A percentile compares a stretch with the other conserved stretches of the same genome.
phyloP scores from a whole-genome alignment of 2,888 invertebrate genomes.

The Melolontha melolontha region DNA sequence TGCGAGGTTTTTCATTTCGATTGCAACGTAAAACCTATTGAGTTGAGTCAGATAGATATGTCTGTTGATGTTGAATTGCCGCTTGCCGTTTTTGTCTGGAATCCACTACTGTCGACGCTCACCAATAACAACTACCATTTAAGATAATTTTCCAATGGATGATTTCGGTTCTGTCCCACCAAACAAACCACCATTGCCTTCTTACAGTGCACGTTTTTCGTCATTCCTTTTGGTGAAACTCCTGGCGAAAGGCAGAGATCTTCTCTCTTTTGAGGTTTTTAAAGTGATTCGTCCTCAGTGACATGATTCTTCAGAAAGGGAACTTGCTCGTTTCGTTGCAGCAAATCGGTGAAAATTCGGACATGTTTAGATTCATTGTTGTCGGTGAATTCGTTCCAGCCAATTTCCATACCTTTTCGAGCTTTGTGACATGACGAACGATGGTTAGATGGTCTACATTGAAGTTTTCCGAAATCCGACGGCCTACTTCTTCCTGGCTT shows the following conservation, averaged over 20 bases:
- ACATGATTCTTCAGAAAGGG: slow-evolving; percentile 28
- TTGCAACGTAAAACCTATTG: too few species aligned
- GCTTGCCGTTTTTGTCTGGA: too few species aligned
- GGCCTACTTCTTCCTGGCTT: slow-evolving; percentile 22
- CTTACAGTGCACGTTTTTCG: too few species aligned
- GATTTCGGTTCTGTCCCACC: slow-evolving; percentile 31
- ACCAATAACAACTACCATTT: too few species aligned
- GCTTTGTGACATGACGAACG: slow-evolving; percentile 37
- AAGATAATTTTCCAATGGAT: slow-evolving; percentile 35
- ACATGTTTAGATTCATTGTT: too few species aligned
- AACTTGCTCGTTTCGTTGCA: slow-evolving; percentile 13
- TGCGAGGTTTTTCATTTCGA: background rate
- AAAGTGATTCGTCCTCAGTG: slow-evolving; percentile 27
- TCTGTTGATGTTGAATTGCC: too few species aligned
- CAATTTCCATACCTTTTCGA: slow-evolving; percentile 40
- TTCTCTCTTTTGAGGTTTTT: slow-evolving; percentile 30
- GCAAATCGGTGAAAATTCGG: slow-evolving; percentile 11
- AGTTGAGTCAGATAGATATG: background rate
- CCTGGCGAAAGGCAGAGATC: slow-evolving; percentile 26
- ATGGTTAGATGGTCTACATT: slow-evolving; percentile 33
- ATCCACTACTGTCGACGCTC: slow-evolving; percentile 22
- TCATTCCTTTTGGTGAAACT: slow-evolving; percentile 15
- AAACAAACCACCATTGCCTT: slow-evolving; percentile 33
- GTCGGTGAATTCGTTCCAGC: slow-evolving; percentile 23
- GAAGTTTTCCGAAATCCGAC: slow-evolving; percentile 13